Evolutionary conservation across 2,797 vertebrate genomes (phyloP).

Genomic region (Alca torda): DNA sequence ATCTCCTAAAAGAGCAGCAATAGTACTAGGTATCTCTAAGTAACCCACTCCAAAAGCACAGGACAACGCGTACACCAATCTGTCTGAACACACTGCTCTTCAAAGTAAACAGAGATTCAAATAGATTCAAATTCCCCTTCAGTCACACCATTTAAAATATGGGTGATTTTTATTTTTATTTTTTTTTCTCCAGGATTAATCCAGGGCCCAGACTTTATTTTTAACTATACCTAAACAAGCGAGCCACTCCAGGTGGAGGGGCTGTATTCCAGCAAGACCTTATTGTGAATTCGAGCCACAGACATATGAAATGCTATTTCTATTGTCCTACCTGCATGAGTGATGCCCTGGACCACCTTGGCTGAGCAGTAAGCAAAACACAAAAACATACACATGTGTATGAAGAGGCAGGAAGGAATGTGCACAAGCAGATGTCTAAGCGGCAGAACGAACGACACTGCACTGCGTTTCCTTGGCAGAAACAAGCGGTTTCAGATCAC

Average conservation of each 20-base stretch:
- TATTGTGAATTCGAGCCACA: background rate
- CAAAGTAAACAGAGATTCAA: background rate
- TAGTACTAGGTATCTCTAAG: background rate
- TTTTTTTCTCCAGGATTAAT: background rate
- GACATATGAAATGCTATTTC: constrained; percentile 2
- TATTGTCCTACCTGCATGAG: constrained; percentile 81
- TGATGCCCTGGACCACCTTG: constrained; percentile 79
- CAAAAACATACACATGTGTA: constrained; percentile 52
- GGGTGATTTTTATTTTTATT: too few relatives aligned
- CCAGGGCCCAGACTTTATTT: background rate
- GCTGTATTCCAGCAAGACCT: background rate
- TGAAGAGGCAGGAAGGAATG: constrained; percentile 1
- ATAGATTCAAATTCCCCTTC: background rate
- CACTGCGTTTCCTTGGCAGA: constrained; percentile 11
- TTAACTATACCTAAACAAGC: background rate
- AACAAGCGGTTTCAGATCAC: background rate
- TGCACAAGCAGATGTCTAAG: background rate
- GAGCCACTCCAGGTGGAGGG: background rate
- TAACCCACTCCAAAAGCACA: background rate
- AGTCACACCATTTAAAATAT: background rate
- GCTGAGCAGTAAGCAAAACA: constrained; percentile 74
- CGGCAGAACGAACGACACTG: background rate
- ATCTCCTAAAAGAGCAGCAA: background rate
- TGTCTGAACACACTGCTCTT: background rate
- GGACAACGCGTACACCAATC: background rate